Conservation (phyloP, 2,888 invertebrate species). For the Hecatera dysodea region DNA sequence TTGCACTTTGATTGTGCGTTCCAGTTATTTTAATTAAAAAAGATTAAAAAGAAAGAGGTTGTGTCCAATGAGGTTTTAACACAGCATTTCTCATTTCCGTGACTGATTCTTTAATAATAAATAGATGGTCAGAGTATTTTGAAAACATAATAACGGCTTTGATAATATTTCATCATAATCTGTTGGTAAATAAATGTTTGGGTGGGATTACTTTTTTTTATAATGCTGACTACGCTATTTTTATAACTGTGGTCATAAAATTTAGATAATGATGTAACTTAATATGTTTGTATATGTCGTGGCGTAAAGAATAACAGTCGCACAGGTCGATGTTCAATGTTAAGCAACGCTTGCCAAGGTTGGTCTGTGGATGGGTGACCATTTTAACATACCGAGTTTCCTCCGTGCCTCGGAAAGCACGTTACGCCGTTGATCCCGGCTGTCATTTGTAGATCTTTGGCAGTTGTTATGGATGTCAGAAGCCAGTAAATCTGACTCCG, state of each 20-base stretch:
- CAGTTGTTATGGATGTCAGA: too few species aligned
- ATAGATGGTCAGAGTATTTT: conserved; percentile 36
- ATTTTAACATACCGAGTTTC: too few species aligned
- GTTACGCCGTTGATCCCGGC: too few species aligned
- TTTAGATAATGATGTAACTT: not conserved
- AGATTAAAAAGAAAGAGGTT: conserved; percentile 49
- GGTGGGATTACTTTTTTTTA: conserved; percentile 9
- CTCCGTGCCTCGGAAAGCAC: too few species aligned
- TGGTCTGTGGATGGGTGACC: too few species aligned
- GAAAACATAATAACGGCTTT: conserved; percentile 8
- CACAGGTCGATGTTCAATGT: too few species aligned
- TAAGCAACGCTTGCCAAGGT: too few species aligned
- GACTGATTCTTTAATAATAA: conserved; percentile 44
- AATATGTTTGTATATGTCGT: not conserved
- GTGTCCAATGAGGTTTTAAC: conserved; percentile 59
- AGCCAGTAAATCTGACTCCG: too few species aligned
- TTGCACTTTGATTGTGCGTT: conserved; percentile 65
- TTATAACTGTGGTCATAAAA: not conserved
- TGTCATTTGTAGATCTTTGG: too few species aligned
- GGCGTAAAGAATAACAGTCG: too few species aligned
- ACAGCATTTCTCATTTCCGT: conserved; percentile 37
- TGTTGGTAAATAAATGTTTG: not conserved
- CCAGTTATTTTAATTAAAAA: conserved; percentile 58
- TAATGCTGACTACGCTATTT: conserved; percentile 7
- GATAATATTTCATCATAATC: conserved; percentile 21